Evolutionary conservation across 2,888 invertebrate genomes (phyloP).

Genomic region (Melieria omissa): DNA sequence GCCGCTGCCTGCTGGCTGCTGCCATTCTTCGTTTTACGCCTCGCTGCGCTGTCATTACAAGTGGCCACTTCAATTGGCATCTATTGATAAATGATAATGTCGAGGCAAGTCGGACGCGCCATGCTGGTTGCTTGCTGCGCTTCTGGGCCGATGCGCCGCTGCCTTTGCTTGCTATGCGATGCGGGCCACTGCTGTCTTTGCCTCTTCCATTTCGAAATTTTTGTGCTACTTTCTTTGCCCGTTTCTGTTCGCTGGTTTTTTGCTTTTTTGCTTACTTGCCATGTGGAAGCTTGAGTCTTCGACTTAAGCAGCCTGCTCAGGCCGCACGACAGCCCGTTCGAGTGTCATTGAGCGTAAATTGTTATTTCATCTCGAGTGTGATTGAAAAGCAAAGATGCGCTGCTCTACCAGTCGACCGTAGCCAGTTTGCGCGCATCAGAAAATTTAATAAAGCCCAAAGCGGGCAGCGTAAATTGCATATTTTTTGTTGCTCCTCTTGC

Average conservation of each 20-base stretch:
- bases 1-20: not conserved
- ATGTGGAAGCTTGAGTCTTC: not conserved
- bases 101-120: constrained; percentile 11
- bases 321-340: constrained; percentile 39
- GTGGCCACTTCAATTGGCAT: constrained; percentile 46
- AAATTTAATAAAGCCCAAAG: no score
- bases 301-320: not conserved
- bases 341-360: constrained; percentile 64
- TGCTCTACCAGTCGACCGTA: not conserved
- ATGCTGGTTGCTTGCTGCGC: not conserved
- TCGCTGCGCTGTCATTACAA: not conserved
- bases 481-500: no score
- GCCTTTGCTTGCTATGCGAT: not conserved
- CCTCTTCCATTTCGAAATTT: constrained; percentile 34
- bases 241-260: no score
- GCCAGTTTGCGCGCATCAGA: no score
- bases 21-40: not conserved
- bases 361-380: constrained; percentile 62
- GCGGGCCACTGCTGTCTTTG: not conserved
- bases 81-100: constrained; percentile 61
- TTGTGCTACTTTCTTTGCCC: constrained; percentile 40
- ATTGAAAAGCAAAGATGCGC: constrained; percentile 56
- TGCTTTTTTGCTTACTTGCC: not conserved
- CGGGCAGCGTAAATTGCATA: no score
- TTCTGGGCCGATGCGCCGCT: not conserved